These are phyloP conservation scores for Mus musculus DNA, from an alignment of 2,113 vertebrate genomes.

Conservation along the genomic window GRCm39 chr16:18691001-18691500, in stretches of 20 bases:
- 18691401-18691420: conserved; percentile 87
- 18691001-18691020: neutral
- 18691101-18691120: conserved; percentile 91
- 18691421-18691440: conserved; percentile 40
- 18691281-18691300: conserved; percentile 89
- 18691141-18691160: conserved; percentile 92
- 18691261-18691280: conserved; percentile 91
- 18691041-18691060: neutral
- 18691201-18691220: conserved; percentile 89
- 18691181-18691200: conserved; percentile 91
- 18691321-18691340: conserved; percentile 91
- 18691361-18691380: conserved; percentile 91
- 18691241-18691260: conserved; percentile 91
- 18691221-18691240: conserved; percentile 91
- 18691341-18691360: conserved; percentile 93
- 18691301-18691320: conserved; percentile 88
- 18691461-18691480: neutral
- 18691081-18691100: conserved; percentile 61
- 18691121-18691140: conserved; percentile 93
- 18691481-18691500: neutral
- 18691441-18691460: neutral
- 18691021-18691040: neutral
- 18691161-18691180: conserved; percentile 89
- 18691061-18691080: neutral
- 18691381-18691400: conserved; percentile 87